Evolutionary conservation across 2,888 invertebrate genomes (phyloP).

Genomic region (Perizoma flavofasciatum): DNA sequence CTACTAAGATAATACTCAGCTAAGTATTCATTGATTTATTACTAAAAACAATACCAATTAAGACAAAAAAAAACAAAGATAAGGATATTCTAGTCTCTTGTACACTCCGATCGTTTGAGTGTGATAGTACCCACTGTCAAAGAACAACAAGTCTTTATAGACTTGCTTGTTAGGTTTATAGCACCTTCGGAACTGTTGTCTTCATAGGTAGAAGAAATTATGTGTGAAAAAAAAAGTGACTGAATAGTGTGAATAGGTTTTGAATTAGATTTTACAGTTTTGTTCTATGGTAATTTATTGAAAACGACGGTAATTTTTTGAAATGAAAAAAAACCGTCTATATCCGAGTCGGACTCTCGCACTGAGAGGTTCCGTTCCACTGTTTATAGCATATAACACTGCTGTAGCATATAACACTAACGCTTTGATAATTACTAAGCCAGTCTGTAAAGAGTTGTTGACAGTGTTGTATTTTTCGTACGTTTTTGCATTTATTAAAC

Average conservation of each 20-base stretch:
- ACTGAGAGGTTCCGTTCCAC: too few relatives aligned
- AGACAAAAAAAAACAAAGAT: constrained; percentile 4
- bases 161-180: constrained; percentile 49
- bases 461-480: too few relatives aligned
- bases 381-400: too few relatives aligned
- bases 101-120: constrained; percentile 17
- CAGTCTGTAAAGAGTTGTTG: too few relatives aligned
- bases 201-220: constrained; percentile 24
- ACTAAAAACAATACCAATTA: constrained; percentile 4
- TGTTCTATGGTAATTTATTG: background rate
- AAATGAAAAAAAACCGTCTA: too few relatives aligned
- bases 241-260: background rate
- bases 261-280: background rate
- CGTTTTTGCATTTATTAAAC: too few relatives aligned
- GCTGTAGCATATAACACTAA: too few relatives aligned
- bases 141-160: constrained; percentile 47
- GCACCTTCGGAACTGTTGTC: constrained; percentile 19
- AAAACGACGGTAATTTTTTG: background rate
- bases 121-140: constrained; percentile 33
- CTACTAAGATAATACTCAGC: too few relatives aligned
- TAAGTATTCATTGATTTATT: constrained; percentile 9
- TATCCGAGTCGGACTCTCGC: too few relatives aligned
- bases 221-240: constrained; percentile 1
- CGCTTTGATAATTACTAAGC: too few relatives aligned
- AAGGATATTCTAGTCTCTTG: constrained; percentile 10